Conservation (phyloP, 2,113 vertebrate species). For the Scalopus aquaticus region DNA sequence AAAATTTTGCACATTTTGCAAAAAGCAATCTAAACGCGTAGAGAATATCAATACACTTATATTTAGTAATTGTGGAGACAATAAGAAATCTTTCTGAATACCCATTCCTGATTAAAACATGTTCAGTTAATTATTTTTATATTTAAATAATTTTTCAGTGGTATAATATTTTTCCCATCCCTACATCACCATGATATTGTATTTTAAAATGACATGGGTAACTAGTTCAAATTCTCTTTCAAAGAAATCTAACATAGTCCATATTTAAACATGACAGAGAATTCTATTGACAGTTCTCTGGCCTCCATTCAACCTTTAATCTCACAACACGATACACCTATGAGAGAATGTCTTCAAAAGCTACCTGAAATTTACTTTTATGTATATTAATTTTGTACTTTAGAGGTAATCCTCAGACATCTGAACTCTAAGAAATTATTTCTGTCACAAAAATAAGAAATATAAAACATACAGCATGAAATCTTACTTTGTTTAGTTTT, state of each 20-base stretch:
- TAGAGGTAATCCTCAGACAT: conserved; percentile 31
- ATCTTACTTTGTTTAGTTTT: conserved; percentile 40
- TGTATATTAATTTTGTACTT: background rate
- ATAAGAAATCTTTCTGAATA: conserved; percentile 41
- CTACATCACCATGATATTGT: background rate
- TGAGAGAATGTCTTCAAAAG: conserved; percentile 41
- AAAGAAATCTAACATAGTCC: conserved; percentile 36
- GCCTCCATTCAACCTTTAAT: background rate
- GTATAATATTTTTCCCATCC: background rate
- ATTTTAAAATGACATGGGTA: conserved; percentile 41
- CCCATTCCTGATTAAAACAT: background rate
- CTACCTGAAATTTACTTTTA: background rate
- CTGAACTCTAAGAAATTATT: background rate
- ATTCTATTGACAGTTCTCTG: conserved; percentile 31
- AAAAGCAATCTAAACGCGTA: conserved; percentile 40
- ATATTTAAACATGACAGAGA: conserved; percentile 34
- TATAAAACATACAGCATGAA: background rate
- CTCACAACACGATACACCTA: background rate
- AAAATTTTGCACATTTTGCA: conserved; percentile 34
- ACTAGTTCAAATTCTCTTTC: background rate
- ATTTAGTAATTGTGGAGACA: conserved; percentile 4
- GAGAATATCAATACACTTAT: conserved; percentile 51
- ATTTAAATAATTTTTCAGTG: conserved; percentile 49
- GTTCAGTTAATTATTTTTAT: conserved; percentile 25
- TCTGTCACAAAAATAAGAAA: conserved; percentile 33